Conservation (phyloP, 2,797 vertebrate genomes). For the Brachyalestes nurse region DNA sequence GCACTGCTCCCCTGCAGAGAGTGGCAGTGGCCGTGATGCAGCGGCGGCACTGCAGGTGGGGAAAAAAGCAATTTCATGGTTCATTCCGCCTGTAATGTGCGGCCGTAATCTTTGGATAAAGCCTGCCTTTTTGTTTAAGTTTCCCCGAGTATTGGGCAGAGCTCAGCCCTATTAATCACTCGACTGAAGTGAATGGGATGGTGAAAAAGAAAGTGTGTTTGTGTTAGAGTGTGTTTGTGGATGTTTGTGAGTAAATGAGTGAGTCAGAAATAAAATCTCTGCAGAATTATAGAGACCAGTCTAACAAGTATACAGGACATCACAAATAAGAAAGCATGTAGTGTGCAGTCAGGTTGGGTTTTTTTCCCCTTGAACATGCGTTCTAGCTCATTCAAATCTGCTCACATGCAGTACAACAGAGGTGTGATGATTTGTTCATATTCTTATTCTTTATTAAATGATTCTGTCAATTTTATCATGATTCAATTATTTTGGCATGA, state of each 20-base stretch:
- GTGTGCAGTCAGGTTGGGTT: no score
- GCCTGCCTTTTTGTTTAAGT: slow-evolving; percentile 80
- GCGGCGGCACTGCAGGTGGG: slow-evolving; percentile 78
- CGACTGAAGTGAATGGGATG: slow-evolving; percentile 64
- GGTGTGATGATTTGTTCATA: no score
- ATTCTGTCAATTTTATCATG: no score
- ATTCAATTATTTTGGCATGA: no score
- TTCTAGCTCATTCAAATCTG: no score
- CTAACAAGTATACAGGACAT: background rate
- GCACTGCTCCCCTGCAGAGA: slow-evolving; percentile 57
- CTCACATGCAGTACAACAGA: no score
- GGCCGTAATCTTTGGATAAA: slow-evolving; percentile 79
- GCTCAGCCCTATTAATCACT: slow-evolving; percentile 80
- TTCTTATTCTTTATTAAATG: no score
- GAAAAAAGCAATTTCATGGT: slow-evolving; percentile 88
- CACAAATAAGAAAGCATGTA: background rate
- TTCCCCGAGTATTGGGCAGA: slow-evolving; percentile 79
- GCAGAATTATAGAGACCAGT: background rate
- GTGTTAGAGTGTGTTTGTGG: slow-evolving; percentile 21
- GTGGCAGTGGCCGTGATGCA: slow-evolving; percentile 59
- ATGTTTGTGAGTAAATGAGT: slow-evolving; percentile 15
- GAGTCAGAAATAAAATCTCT: background rate
- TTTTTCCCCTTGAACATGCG: no score
- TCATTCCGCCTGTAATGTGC: slow-evolving; percentile 77
- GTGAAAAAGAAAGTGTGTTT: slow-evolving; percentile 58